Evolutionary conservation across 2,113 vertebrate genomes (phyloP), one percentile per base, ranked within the genome.

Genomic region (Notarius quadriscutis): DNA sequence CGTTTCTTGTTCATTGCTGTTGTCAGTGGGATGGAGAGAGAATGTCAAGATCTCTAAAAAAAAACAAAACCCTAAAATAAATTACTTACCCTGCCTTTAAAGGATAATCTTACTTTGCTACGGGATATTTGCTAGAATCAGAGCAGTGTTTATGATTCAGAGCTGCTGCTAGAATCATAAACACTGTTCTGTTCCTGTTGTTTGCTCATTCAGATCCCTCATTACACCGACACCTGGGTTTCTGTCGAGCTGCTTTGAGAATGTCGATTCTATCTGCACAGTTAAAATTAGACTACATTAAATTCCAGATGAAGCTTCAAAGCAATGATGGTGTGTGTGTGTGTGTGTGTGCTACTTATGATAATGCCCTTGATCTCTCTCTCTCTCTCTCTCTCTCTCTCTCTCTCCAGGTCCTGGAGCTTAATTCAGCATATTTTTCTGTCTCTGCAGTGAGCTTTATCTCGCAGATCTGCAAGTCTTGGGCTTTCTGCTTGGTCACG

Each of bases 401-500:
- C n/a, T n/a, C n/a, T n/a, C n/a, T n/a, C n/a, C n/a, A n/a, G n/a
- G n/a, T n/a, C n/a, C n/a, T n/a, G n/a, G n/a, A n/a, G n/a, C n/a
- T n/a, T 75, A 27, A n/a, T 84, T 89, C 87, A 88, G 85, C 89
- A 79, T 20, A 55, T 81, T 86, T 85, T 25, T 30, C 30, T 50
- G 69, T 62, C 53, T 74, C 34, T 81, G 79, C 55, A 75, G 55
- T 48, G 22, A 74, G 57, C 72, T 63, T 62, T 51, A 55, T 84
- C 63, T 50, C 53, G 41, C n/a, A 18, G 60, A 55, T 58, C 27
- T 80, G 53, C 53, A 81, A 5, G 27, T 62, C 57, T 77, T 75
- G 55, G 41, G 72, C 41, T 87, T 93, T 92, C 92, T 91, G 91
- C 93, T 30, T 25, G 53, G 25, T 83, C 92, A 92, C 91, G 89